phyloP scores from a whole-genome alignment of 1,140 invertebrate species.

The Lineus longissimus region DNA sequence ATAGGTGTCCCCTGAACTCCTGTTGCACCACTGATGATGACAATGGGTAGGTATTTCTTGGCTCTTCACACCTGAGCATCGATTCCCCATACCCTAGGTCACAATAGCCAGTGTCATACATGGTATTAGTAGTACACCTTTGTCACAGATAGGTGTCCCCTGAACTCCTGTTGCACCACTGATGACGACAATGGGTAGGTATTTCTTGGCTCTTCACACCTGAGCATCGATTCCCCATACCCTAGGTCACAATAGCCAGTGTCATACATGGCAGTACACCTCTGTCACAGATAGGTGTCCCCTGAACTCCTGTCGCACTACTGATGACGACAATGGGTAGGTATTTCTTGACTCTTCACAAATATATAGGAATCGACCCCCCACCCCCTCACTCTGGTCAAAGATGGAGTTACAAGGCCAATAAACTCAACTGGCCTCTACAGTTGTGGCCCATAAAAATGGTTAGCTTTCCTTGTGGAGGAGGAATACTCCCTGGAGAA shows the following conservation, averaged over 20 bases:
- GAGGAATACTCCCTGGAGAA: too few relatives aligned
- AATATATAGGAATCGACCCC: too few relatives aligned
- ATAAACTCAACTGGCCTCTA: too few relatives aligned
- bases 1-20: constrained; percentile 67
- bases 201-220: too few relatives aligned
- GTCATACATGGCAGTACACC: constrained; percentile 77
- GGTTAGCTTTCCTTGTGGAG: too few relatives aligned
- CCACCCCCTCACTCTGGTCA: too few relatives aligned
- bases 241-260: constrained; percentile 44
- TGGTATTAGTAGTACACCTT: constrained; percentile 77
- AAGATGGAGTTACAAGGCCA: too few relatives aligned
- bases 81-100: too few relatives aligned
- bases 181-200: constrained; percentile 20
- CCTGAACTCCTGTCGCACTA: constrained; percentile 54
- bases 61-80: too few relatives aligned
- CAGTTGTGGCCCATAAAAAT: too few relatives aligned
- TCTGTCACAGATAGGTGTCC: constrained; percentile 77
- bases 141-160: constrained; percentile 78
- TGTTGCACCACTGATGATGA: constrained; percentile 38
- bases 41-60: constrained; percentile 17
- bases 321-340: constrained; percentile 21
- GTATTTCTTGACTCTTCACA: too few relatives aligned
- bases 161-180: constrained; percentile 51
- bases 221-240: too few relatives aligned
- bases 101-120: constrained; percentile 62